These are phyloP conservation scores for Crossocerus cetratus DNA, from an alignment of 2,888 invertebrate genomes.

Conservation along the genomic window DNA sequence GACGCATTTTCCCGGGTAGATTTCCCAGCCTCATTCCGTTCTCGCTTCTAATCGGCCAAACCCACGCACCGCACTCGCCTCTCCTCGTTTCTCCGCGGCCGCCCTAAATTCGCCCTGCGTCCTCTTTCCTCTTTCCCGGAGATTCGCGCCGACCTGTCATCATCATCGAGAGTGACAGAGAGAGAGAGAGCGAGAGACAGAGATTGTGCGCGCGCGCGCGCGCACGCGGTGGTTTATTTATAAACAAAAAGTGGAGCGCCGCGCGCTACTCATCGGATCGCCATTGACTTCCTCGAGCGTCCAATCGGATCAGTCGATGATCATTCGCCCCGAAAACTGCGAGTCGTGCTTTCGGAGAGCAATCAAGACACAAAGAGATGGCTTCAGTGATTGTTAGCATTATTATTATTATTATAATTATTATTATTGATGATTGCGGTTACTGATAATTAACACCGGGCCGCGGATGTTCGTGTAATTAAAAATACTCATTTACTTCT, in stretches of 20 bases:
- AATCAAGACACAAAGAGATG: conserved; percentile 16
- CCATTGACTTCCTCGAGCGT: conserved; percentile 32
- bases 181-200: conserved; percentile 5
- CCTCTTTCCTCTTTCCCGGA: conserved; percentile 9
- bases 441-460: too few relatives aligned
- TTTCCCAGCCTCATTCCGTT: too few relatives aligned
- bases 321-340: conserved; percentile 14
- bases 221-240: conserved; percentile 62
- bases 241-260: conserved; percentile 66
- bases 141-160: conserved; percentile 6
- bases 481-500: too few relatives aligned
- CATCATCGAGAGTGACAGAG: conserved; percentile 15
- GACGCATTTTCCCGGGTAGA: too few relatives aligned
- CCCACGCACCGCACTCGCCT: conserved; percentile 33
- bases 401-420: background rate
- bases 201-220: too few relatives aligned
- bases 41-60: conserved; percentile 33
- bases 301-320: too few relatives aligned
- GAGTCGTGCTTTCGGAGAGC: conserved; percentile 48
- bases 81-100: background rate
- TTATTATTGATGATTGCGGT: too few relatives aligned
- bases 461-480: too few relatives aligned
- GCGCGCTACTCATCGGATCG: conserved; percentile 23
- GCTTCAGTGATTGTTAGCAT: background rate
- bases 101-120: conserved; percentile 11